These are phyloP conservation scores for Sanderia malayensis DNA, from an alignment of 30 jellyfish, hydroid and myxozoan genomes.

Conservation along the genomic window DNA sequence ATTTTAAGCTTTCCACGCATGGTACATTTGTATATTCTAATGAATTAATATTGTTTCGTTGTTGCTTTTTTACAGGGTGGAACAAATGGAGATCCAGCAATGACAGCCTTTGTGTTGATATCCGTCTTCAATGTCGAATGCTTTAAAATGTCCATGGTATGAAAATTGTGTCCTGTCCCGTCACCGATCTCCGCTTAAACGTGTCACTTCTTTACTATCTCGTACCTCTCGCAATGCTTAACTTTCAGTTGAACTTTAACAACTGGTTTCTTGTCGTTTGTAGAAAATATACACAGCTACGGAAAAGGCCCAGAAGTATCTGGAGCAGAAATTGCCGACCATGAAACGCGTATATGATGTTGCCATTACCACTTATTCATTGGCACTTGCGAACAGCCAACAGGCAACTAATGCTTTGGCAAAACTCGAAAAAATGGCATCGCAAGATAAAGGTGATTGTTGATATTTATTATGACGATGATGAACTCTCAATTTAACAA, in stretches of 20 bases:
- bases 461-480: background rate
- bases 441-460: background rate
- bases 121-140: slow-evolving; percentile 5
- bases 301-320: background rate
- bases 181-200: too few relatives aligned
- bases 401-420: background rate
- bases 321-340: background rate
- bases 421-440: slow-evolving; percentile 1
- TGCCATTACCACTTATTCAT: slow-evolving; percentile 3
- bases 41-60: too few relatives aligned
- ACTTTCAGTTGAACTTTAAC: too few relatives aligned
- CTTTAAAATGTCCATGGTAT: slow-evolving; percentile 11
- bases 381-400: background rate
- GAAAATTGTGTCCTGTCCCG: too few relatives aligned
- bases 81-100: slow-evolving; percentile 38
- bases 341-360: slow-evolving; percentile 5
- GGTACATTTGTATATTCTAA: too few relatives aligned
- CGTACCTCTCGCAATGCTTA: too few relatives aligned
- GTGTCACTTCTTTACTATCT: too few relatives aligned
- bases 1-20: too few relatives aligned
- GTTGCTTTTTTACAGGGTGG: slow-evolving; percentile 25
- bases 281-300: background rate
- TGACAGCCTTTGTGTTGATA: slow-evolving; percentile 30
- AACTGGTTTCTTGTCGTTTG: too few relatives aligned
- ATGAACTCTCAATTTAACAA: too few relatives aligned